Evolutionary conservation across 2,113 vertebrate species (phyloP), one percentile per base, ranked within the genome.

Genomic region (Ptilorrhoa leucosticta): DNA sequence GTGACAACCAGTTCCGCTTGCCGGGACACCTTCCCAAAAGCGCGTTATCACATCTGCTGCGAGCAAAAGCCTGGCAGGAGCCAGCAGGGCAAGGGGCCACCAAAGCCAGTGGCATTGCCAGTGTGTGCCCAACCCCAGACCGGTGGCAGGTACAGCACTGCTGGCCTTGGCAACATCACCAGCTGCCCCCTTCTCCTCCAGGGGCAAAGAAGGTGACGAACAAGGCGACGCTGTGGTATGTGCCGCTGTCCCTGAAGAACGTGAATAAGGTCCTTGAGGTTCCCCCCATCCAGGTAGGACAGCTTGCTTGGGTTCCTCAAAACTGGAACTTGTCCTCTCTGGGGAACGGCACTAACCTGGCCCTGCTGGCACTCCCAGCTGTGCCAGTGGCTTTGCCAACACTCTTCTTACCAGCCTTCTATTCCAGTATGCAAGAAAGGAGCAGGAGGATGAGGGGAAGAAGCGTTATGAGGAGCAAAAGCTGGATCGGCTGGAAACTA

Each of bases 401-500:
- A 31, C 31, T 0, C 1, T 60, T 61, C 24, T 56, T 40, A 77
- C n/a, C 1, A 4, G 24, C 53, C 6, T 77, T 96, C 42, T 64
- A 40, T 71, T 69, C 11, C 90, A 99, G 99, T 99, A 99, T 15
- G 72, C 44, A 0, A 98, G 96, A 50, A 97, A 97, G 86, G 98
- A 98, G 48, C 98, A 98, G 93, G 98, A 99, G 89, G 98, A 99
- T 0, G 98, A 99, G 87, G 99, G 99, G 54, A 98, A 95, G 83
- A 98, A 98, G 88, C 98, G 99, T 53, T 99, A 99, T 0, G 99
- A 99, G 66, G 98, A 99, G 76, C 99, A 99, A 96, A 99, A 99
- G 92, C 93, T 98, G 86, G 98, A 98, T 51, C 98, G 99, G 48
- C 91, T 98, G 96, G 98, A 99, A 96, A 99, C 98, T 10, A 99